Evolutionary conservation across 2,797 vertebrate species (phyloP).

Genomic region (Nannoperca australis): DNA sequence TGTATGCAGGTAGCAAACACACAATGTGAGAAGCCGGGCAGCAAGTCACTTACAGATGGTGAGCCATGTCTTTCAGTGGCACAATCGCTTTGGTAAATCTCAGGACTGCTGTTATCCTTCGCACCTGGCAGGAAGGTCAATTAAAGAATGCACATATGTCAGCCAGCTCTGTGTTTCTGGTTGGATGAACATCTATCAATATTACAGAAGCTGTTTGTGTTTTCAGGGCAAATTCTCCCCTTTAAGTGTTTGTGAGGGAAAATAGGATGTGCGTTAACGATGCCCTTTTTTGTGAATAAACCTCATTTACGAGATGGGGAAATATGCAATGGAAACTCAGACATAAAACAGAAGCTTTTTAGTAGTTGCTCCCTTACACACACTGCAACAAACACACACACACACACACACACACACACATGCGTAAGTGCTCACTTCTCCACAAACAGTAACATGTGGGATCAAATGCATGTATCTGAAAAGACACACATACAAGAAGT

Average conservation of each 20-base stretch:
- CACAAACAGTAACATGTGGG: constrained; percentile 53
- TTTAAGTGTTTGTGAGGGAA: constrained; percentile 61
- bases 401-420: constrained; percentile 27
- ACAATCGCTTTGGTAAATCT: constrained; percentile 45
- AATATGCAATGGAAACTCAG: constrained; percentile 79
- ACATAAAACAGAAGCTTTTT: constrained; percentile 76
- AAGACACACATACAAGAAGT: constrained; percentile 39
- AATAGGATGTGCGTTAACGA: constrained; percentile 67
- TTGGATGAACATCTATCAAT: constrained; percentile 51
- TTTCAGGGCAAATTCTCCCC: constrained; percentile 31
- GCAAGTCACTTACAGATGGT: constrained; percentile 47
- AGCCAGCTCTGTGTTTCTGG: constrained; percentile 17
- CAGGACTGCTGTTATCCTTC: constrained; percentile 30
- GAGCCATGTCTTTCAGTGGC: constrained; percentile 42
- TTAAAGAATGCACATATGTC: constrained; percentile 45
- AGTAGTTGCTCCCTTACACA: constrained; percentile 53
- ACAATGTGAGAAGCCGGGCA: neutral
- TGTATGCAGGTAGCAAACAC: constrained; percentile 19
- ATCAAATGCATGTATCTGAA: constrained; percentile 49
- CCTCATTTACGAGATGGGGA: constrained; percentile 77
- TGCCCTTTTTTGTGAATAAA: constrained; percentile 74
- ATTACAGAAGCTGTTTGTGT: constrained; percentile 34
- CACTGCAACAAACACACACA: constrained; percentile 2
- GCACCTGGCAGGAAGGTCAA: constrained; percentile 33
- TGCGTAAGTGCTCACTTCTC: constrained; percentile 26